These are phyloP conservation scores for Polylopha cassiicola DNA, from an alignment of 2,888 invertebrate genomes.

Conservation along the genomic window DNA sequence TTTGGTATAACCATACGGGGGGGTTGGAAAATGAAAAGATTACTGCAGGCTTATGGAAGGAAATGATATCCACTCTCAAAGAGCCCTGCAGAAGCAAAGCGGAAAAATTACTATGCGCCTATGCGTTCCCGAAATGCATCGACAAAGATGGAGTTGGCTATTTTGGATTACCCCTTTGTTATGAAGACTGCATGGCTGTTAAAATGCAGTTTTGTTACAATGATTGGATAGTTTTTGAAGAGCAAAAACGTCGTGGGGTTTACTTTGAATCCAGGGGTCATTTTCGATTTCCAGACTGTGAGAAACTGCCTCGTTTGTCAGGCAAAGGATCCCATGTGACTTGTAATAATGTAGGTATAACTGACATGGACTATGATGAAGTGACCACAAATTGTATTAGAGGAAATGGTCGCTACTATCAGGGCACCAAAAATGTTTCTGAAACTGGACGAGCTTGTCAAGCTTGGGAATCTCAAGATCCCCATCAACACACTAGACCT, in stretches of 20 bases:
- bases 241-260: slow-evolving; percentile 87
- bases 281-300: slow-evolving; percentile 92
- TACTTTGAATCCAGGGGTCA: slow-evolving; percentile 89
- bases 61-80: slow-evolving; percentile 86
- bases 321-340: slow-evolving; percentile 78
- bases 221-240: slow-evolving; percentile 94
- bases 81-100: slow-evolving; percentile 92
- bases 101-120: slow-evolving; percentile 93
- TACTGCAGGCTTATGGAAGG: slow-evolving; percentile 89
- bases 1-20: slow-evolving; percentile 87
- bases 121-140: slow-evolving; percentile 93
- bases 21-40: slow-evolving; percentile 91
- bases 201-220: slow-evolving; percentile 94
- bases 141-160: slow-evolving; percentile 81
- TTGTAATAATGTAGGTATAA: slow-evolving; percentile 91
- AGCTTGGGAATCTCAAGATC: slow-evolving; percentile 91
- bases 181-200: slow-evolving; percentile 95
- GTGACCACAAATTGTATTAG: slow-evolving; percentile 91
- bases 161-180: slow-evolving; percentile 86
- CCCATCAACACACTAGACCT: slow-evolving; percentile 91
- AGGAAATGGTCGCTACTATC: slow-evolving; percentile 93
- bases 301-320: slow-evolving; percentile 84
- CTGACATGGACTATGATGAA: slow-evolving; percentile 87
- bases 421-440: slow-evolving; percentile 91
- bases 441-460: slow-evolving; percentile 91